Base-by-base conservation (phyloP, 1,140 invertebrate genomes). In the Thrips palmi region DNA sequence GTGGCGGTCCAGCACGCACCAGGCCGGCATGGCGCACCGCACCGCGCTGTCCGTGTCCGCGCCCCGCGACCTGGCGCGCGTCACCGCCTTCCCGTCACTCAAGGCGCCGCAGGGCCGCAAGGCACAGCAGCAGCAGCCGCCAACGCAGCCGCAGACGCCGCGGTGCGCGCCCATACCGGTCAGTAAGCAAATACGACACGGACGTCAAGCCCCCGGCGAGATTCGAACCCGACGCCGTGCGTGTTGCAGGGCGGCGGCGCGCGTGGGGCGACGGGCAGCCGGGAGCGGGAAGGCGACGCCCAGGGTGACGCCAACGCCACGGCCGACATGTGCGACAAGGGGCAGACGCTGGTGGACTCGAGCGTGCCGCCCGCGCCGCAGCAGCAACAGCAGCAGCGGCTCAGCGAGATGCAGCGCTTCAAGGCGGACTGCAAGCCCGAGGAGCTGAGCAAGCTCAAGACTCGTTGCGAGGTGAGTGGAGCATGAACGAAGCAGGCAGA, bases 361-460 rank as follows among this genome's bases (percentile, higher is more conserved):
- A 64, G 72, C 0, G 51, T 76, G 19, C 76, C 76, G 2, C 66
- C 68, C 7, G 53, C 62, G 2, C n/a, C n/a, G n/a, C n/a, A n/a
- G n/a, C 64, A 70, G 46, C 67, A 67, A 42, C 68, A 70, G 18
- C 68, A 71, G 50, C 65, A 68, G 48, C 63, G 68, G 32, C 52
- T 74, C n/a, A 62, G 66, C 4, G 72, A 81, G 50, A 52, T 74
- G 28, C 63, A 77, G 50, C 77, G 75, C 42, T 63, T 79, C 19
- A 74, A 81, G 46, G 74, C 79, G 10, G 78, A 80, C 39, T 86
- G 81, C 51, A 81, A 81, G 52, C 77, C 79, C 0, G 77, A 81
- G 40, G 71, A 80, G 47, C 57, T 86, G 28, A 71, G 78, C 39
- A 77, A 74, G 49, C 61, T 86, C 14, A 82, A 76, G 50, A 49